phyloP scores from a whole-genome alignment of 2,888 invertebrate genomes.

The Amblyteles armatorius region DNA sequence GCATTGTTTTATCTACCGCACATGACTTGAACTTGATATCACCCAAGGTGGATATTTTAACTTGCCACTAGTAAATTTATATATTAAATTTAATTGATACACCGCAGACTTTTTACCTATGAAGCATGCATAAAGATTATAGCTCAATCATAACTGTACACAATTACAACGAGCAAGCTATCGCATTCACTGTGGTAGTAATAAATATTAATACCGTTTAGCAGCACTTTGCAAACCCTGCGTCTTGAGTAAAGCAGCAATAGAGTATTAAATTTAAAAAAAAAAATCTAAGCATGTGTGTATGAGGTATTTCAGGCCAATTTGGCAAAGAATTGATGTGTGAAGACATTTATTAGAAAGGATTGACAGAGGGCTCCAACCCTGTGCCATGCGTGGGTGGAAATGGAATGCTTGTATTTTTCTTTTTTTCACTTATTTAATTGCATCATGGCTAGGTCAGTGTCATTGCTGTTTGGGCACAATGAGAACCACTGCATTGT shows the following conservation, averaged over 20 bases:
- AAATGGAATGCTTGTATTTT: slow-evolving; percentile 89
- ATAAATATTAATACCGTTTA: not conserved
- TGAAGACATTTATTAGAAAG: slow-evolving; percentile 90
- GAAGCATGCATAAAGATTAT: not conserved
- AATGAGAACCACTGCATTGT: slow-evolving; percentile 1
- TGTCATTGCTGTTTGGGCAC: not conserved
- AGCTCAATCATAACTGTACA: not conserved
- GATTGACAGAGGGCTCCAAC: slow-evolving; percentile 88
- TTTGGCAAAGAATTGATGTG: slow-evolving; percentile 86
- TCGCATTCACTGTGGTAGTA: not conserved
- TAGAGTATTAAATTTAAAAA: not conserved
- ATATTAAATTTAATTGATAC: not conserved
- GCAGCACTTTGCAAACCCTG: not conserved
- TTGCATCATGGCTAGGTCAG: not conserved
- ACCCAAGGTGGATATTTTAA: not conserved
- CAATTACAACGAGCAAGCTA: not conserved
- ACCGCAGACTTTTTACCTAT: not conserved
- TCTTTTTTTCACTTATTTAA: not conserved
- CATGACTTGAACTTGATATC: slow-evolving; percentile 5
- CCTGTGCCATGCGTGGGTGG: slow-evolving; percentile 92
- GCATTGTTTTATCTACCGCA: not conserved
- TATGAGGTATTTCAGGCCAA: not conserved
- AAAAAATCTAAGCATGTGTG: not conserved
- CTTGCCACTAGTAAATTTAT: not conserved
- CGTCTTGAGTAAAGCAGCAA: not conserved